Conservation (phyloP, 2,888 invertebrate species). For the Caenorhabditis sp. region DNA sequence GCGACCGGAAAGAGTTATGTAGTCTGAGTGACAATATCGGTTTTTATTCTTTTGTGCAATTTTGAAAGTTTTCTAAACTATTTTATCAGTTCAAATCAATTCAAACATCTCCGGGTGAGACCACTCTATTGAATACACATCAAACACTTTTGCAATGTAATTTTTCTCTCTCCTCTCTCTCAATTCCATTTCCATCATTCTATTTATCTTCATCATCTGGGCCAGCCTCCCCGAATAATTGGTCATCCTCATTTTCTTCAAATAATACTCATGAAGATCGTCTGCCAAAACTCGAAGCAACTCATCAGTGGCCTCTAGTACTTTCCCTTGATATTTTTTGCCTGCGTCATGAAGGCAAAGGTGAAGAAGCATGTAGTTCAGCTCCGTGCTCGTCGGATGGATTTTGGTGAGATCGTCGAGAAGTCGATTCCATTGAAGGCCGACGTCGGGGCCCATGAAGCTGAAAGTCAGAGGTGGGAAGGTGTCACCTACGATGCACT, state of each 20-base stretch:
- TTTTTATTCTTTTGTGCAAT: no score
- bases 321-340: slow-evolving; percentile 6
- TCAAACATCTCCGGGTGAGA: slow-evolving; percentile 40
- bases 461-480: background rate
- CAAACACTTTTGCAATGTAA: background rate
- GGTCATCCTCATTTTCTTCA: slow-evolving; percentile 3
- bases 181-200: slow-evolving; percentile 7
- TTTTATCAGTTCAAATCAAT: background rate
- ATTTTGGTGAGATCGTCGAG: slow-evolving; percentile 13
- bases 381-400: slow-evolving; percentile 22
- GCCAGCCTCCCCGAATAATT: slow-evolving; percentile 30
- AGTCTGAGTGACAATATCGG: no score
- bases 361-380: slow-evolving; percentile 47
- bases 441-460: background rate
- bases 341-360: slow-evolving; percentile 23
- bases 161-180: slow-evolving; percentile 14
- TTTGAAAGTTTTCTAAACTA: no score
- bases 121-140: slow-evolving; percentile 20
- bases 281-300: slow-evolving; percentile 19
- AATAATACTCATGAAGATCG: slow-evolving; percentile 29
- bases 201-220: slow-evolving; percentile 31
- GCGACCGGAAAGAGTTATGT: no score
- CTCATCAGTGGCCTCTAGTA: background rate
- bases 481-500: no score
- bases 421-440: background rate